These are phyloP conservation scores for Falcunculus frontatus DNA, from an alignment of 2,113 vertebrate genomes.

Conservation along the genomic window DNA sequence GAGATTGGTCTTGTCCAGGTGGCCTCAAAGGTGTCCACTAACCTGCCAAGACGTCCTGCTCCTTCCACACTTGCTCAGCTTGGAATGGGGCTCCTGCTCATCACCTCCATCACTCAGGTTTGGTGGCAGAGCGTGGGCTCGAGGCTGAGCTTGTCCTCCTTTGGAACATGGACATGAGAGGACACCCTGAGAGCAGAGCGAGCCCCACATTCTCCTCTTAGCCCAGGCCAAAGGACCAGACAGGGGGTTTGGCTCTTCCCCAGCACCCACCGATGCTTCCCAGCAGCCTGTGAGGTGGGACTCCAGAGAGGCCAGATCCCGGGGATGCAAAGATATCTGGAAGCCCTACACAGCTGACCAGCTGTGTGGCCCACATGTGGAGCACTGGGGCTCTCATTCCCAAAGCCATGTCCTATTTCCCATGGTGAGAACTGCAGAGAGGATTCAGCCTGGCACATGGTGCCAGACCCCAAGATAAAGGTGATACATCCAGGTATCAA, in stretches of 20 bases:
- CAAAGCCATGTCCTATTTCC: neutral
- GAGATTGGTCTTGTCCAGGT: neutral
- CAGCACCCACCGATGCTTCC: neutral
- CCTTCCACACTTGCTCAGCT: neutral
- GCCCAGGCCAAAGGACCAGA: neutral
- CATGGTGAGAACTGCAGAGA: neutral
- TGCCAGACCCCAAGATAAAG: neutral
- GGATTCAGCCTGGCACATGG: neutral
- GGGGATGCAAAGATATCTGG: neutral
- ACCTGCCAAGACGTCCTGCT: neutral
- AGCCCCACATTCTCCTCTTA: accelerated
- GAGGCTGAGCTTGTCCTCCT: neutral
- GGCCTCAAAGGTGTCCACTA: accelerated
- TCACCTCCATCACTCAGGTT: neutral
- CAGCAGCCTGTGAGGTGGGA: neutral
- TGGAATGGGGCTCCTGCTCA: neutral
- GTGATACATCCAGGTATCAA: no score
- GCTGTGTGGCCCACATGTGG: neutral
- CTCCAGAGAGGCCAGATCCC: no score
- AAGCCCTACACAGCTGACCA: neutral
- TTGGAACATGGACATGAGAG: neutral
- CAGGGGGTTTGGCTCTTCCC: neutral
- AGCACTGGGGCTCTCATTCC: neutral
- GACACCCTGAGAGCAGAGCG: accelerated
- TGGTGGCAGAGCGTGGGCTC: neutral